These are phyloP conservation scores for Plotosus lineatus DNA, from an alignment of 2,113 vertebrate genomes.

Conservation along the genomic window DNA sequence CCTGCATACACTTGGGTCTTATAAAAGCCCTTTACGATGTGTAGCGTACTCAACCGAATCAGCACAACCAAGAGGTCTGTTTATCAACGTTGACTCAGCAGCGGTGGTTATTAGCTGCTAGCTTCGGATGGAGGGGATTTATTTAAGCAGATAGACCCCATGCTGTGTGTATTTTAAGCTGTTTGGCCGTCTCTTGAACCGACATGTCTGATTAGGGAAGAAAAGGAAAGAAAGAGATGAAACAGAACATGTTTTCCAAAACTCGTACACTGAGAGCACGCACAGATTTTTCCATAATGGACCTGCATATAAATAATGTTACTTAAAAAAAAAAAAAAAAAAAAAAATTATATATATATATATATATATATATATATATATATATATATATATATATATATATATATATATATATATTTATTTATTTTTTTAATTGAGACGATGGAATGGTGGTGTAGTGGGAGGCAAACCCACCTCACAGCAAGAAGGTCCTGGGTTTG, in stretches of 20 bases:
- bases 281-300: background rate
- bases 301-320: background rate
- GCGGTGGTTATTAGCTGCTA: conserved; percentile 35
- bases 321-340: too few relatives aligned
- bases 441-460: too few relatives aligned
- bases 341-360: too few relatives aligned
- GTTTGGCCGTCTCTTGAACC: background rate
- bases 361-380: too few relatives aligned
- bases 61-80: conserved; percentile 29
- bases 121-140: conserved; percentile 41
- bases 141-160: conserved; percentile 18
- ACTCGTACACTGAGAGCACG: background rate
- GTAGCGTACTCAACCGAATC: conserved; percentile 4
- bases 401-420: too few relatives aligned
- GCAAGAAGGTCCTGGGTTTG: too few relatives aligned
- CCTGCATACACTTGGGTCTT: conserved; percentile 13
- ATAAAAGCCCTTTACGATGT: conserved; percentile 54
- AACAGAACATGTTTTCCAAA: background rate
- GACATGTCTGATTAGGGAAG: background rate
- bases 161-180: conserved; percentile 19
- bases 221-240: background rate
- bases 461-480: too few relatives aligned
- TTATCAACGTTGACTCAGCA: conserved; percentile 55
- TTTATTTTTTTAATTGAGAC: too few relatives aligned
- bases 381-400: too few relatives aligned